Evolutionary conservation across 2,113 vertebrate species (phyloP).

Genomic region (Phyllostomus hastatus): DNA sequence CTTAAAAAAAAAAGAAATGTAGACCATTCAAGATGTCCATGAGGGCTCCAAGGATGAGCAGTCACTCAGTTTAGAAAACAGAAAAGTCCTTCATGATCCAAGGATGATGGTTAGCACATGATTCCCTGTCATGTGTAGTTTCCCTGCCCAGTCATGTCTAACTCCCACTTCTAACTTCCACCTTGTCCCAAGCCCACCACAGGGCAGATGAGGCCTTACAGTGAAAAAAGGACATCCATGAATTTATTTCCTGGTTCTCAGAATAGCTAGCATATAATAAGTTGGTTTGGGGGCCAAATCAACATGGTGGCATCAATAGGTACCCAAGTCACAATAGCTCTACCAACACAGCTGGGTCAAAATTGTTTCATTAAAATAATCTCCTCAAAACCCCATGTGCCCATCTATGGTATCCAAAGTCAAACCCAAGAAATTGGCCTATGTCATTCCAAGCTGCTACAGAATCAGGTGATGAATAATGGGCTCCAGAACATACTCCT

Average conservation of each 20-base stretch:
- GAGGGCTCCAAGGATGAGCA: background rate
- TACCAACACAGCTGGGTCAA: slow-evolving; percentile 19
- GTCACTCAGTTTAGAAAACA: background rate
- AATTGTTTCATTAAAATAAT: slow-evolving; percentile 10
- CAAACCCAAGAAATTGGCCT: background rate
- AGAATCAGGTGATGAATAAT: background rate
- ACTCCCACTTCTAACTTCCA: background rate
- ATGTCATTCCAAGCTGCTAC: background rate
- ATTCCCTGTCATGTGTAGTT: background rate
- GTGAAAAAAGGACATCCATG: background rate
- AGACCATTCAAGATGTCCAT: background rate
- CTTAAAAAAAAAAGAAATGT: background rate
- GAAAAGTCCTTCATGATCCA: background rate
- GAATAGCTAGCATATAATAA: background rate
- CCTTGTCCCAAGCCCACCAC: background rate
- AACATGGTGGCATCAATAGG: background rate
- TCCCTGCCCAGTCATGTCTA: background rate
- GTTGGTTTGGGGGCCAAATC: background rate
- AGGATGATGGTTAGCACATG: background rate
- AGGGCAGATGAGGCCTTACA: background rate
- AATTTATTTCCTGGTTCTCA: background rate
- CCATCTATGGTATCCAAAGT: background rate
- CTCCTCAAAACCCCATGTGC: background rate
- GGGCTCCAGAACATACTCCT: background rate
- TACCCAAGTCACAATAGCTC: background rate